Evolutionary conservation across 1,140 invertebrate species (phyloP).

Genomic region (Spodoptera litura): DNA sequence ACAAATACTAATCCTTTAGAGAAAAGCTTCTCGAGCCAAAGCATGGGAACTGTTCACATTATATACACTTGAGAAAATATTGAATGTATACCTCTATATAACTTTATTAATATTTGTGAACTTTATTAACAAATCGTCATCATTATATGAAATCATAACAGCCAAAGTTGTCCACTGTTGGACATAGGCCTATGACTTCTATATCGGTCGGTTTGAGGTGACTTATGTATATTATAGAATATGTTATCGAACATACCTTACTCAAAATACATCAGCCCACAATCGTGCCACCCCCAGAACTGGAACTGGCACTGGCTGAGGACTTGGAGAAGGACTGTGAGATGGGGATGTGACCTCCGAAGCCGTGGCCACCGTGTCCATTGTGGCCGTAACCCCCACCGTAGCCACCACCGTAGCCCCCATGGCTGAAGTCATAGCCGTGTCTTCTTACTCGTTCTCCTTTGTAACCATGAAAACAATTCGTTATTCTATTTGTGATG

Average conservation of each 20-base stretch:
- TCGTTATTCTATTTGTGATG: background rate
- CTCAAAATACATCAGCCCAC: background rate
- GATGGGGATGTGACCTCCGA: conserved; percentile 19
- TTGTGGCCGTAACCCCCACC: conserved; percentile 27
- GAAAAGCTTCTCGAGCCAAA: too few relatives aligned
- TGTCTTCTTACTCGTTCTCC: conserved; percentile 20
- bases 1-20: too few relatives aligned
- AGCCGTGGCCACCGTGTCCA: background rate
- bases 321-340: conserved; percentile 38
- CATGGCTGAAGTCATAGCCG: conserved; percentile 35
- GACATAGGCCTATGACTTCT: too few relatives aligned
- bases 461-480: background rate
- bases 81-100: too few relatives aligned
- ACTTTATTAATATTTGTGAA: too few relatives aligned
- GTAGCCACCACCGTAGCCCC: conserved; percentile 33
- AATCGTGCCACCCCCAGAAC: background rate
- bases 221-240: too few relatives aligned
- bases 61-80: too few relatives aligned
- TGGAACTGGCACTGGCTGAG: conserved; percentile 22
- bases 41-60: too few relatives aligned
- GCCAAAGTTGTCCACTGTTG: too few relatives aligned
- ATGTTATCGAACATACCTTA: too few relatives aligned
- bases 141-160: too few relatives aligned
- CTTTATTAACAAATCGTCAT: too few relatives aligned
- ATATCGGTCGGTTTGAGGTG: background rate